Base-by-base conservation (phyloP, 2,888 invertebrate genomes). In the Dryobotodes eremita region DNA sequence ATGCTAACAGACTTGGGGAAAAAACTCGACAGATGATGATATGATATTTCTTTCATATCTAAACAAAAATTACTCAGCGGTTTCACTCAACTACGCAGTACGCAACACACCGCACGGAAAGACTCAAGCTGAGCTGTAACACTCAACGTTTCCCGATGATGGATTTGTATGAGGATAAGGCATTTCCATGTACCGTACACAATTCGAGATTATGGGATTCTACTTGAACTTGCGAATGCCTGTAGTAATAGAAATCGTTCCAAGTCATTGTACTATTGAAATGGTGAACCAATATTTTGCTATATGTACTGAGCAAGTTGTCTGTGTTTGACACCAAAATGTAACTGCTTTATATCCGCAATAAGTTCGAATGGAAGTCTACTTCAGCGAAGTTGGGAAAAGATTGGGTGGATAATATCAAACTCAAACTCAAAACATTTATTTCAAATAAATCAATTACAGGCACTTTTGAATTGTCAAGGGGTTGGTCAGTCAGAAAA, bases 141-240 rank as follows among this genome's bases (percentile, higher is more conserved):
- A 23, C 50, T 76, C 17, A 69, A 61, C 46, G 36, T 77, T 62
- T 62, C 2, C 42, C 50, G 26, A 69, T 69, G 77, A 77, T 77
- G 68, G 78, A 77, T 69, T 69, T 69, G 62, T 78, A 17, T 26
- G 23, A 8, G 20, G 42, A 55, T 23, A 46, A 20, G 13, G 36
- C 23, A 36, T 26, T 77, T 31, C 62, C 62, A 77, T 78, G 77
- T 77, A 11, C 48, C 6, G 55, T 36, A 17, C 10, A 64, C 48
- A 46, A 53, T 53, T 36, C 36, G 15, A 61, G n/a, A 26, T 59
- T 23, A 15, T 42, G 6, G 42, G 31, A 6, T 53, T 57, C 13
- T 26, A 66, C 36, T 50, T 17, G 8, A 31, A 50, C 17, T 69
- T 48, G 6, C 0, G 11, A 15, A 11, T 31, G 15, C 36, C 31